A percentile compares a stretch with the other conserved stretches of the same genome.
phyloP scores from a whole-genome alignment of 2,888 invertebrate species.

The Alloplasta piceator region DNA sequence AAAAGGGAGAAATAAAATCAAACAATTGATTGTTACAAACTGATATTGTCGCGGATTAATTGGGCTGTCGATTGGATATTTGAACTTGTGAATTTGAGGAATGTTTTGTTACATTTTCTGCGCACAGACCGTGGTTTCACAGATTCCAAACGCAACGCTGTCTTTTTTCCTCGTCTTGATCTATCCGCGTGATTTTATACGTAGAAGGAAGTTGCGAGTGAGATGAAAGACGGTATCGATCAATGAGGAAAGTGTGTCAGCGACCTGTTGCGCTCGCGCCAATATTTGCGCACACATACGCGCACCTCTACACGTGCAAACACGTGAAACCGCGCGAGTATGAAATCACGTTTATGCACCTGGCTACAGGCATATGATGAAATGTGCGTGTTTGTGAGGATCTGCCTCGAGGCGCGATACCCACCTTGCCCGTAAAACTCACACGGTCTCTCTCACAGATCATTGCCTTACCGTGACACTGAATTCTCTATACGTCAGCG shows the following conservation, averaged over 20 bases:
- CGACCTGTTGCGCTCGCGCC: constrained; percentile 73
- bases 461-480: constrained; percentile 34
- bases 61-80: neutral
- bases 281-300: constrained; percentile 32
- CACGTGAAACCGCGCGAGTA: constrained; percentile 40
- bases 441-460: constrained; percentile 3
- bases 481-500: neutral
- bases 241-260: constrained; percentile 80
- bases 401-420: constrained; percentile 22
- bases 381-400: constrained; percentile 37
- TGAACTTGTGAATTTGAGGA: neutral
- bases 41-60: constrained; percentile 5
- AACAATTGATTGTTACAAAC: constrained; percentile 49
- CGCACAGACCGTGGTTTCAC: constrained; percentile 16
- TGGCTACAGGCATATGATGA: constrained; percentile 9
- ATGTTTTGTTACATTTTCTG: neutral
- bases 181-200: neutral
- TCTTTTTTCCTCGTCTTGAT: constrained; percentile 5
- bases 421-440: constrained; percentile 27
- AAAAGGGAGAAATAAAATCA: constrained; percentile 30
- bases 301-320: constrained; percentile 44
- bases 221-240: constrained; percentile 70
- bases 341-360: too few relatives aligned
- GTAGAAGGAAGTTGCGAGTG: constrained; percentile 67
- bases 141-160: constrained; percentile 1